These are phyloP conservation scores for Zelleria hepariella DNA, from an alignment of 2,888 invertebrate species.

Conservation along the genomic window DNA sequence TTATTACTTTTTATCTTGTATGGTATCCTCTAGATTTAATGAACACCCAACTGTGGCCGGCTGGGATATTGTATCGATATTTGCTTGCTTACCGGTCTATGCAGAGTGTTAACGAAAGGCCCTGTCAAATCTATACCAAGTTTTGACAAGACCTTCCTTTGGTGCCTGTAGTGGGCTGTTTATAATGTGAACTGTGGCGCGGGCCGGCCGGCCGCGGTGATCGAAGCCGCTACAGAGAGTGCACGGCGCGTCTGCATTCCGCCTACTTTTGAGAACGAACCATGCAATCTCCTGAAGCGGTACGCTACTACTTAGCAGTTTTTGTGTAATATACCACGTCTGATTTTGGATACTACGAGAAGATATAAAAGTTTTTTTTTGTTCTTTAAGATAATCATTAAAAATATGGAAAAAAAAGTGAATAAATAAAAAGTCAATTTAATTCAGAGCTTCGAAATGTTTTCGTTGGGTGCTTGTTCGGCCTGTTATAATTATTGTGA, in stretches of 20 bases:
- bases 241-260: slow-evolving; percentile 65
- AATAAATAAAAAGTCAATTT: slow-evolving; percentile 49
- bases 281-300: slow-evolving; percentile 64
- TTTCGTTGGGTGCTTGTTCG: slow-evolving; percentile 48
- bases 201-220: slow-evolving; percentile 22
- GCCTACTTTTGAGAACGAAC: slow-evolving; percentile 66
- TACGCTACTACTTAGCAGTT: slow-evolving; percentile 37
- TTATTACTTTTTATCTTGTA: slow-evolving; percentile 55
- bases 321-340: slow-evolving; percentile 57
- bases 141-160: background rate
- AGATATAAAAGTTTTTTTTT: slow-evolving; percentile 45
- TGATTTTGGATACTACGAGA: slow-evolving; percentile 59
- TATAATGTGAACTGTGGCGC: background rate
- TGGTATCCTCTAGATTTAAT: slow-evolving; percentile 56
- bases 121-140: no score
- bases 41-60: slow-evolving; percentile 45
- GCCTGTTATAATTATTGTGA: slow-evolving; percentile 63
- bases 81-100: slow-evolving; percentile 17
- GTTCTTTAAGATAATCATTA: slow-evolving; percentile 64
- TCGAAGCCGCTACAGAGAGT: slow-evolving; percentile 54
- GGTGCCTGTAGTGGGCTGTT: background rate
- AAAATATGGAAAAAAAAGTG: slow-evolving; percentile 42
- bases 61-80: slow-evolving; percentile 14
- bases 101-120: no score
- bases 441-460: slow-evolving; percentile 38